phyloP scores from a whole-genome alignment of 1,140 invertebrate genomes.

The Chlorops oryzae region DNA sequence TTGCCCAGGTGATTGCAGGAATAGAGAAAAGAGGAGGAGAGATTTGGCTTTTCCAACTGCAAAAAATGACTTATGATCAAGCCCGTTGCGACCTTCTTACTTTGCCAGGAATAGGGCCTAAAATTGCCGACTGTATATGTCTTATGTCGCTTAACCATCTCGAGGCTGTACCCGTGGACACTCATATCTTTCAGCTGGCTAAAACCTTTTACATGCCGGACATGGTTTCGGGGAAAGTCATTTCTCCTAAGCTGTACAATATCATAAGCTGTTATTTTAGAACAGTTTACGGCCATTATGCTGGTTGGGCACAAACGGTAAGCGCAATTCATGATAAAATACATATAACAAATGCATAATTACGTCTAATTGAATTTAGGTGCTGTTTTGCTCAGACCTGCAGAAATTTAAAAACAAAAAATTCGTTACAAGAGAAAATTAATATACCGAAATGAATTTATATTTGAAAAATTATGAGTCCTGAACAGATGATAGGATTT shows the following conservation, averaged over 20 bases:
- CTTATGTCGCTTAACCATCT: constrained; percentile 91
- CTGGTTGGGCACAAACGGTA: constrained; percentile 95
- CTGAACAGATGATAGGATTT: no score
- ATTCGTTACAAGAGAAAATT: no score
- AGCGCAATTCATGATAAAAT: constrained; percentile 24
- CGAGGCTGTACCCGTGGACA: constrained; percentile 89
- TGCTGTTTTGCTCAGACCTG: constrained; percentile 71
- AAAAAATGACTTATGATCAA: constrained; percentile 62
- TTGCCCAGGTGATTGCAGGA: constrained; percentile 64
- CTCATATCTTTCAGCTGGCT: constrained; percentile 93
- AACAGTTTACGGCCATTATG: constrained; percentile 74
- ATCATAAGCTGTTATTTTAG: constrained; percentile 81
- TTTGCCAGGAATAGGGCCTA: constrained; percentile 81
- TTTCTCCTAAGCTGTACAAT: constrained; percentile 77
- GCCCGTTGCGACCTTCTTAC: constrained; percentile 68
- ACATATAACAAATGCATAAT: background rate
- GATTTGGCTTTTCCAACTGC: constrained; percentile 66
- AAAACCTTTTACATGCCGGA: constrained; percentile 74
- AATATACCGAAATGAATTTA: no score
- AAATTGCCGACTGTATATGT: constrained; percentile 97
- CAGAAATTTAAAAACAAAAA: constrained; percentile 57
- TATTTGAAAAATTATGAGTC: no score
- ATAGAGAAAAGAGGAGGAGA: constrained; percentile 62
- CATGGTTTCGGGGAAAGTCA: constrained; percentile 66
- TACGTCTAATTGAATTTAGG: constrained; percentile 50